Base-by-base conservation (phyloP, 2,888 invertebrate species). In the Eucera pruinosa region DNA sequence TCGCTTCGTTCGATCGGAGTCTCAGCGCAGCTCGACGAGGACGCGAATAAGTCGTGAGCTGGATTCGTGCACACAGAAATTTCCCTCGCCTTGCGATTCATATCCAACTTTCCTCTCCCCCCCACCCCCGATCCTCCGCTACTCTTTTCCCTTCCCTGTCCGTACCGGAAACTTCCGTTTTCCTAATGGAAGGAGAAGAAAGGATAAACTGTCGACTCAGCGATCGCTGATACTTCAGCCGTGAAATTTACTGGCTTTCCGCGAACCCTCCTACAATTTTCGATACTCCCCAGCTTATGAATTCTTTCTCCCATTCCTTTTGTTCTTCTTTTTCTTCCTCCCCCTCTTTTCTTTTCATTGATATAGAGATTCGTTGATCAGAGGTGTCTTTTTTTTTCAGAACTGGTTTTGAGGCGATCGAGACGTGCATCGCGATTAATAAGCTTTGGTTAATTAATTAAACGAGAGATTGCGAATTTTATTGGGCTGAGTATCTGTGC, bases 191-290 rank as follows among this genome's bases (percentile, higher is more conserved):
- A 67, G 41, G 52, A 25, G 50, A 67, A 57, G 55, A 72, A 76
- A 67, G 43, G 61, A 60, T 57, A 68, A 75, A 82, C 57, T 45
- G 83, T 66, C 61, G 68, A 64, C 65, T 76, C 77, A 69, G 69
- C 69, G 77, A 69, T 69, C 77, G 58, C 69, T 58, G 69, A 68
- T 62, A 77, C 58, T 55, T 69, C 62, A 66, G 45, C 68, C 77
- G 76, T 64, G 62, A 76, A 75, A 72, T 75, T 61, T 75, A 68
- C 62, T 55, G 54, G 36, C 58, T 73, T 52, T 36, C 57, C 45
- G 74, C 52, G 43, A 64, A 33, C 27, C 27, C 45, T 23, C 33
- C 20, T n/a, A n/a, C 50, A 39, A 39, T 73, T 47, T 74, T 61
- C n/a, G 45, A 74, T 64, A 60, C 58, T 18, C 30, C 18, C 33